A percentile compares a stretch with the other conserved stretches of the same genome.
These are phyloP conservation scores for Argyresthia goedartella DNA, from an alignment of 2,888 invertebrate genomes.

Conservation along the genomic window DNA sequence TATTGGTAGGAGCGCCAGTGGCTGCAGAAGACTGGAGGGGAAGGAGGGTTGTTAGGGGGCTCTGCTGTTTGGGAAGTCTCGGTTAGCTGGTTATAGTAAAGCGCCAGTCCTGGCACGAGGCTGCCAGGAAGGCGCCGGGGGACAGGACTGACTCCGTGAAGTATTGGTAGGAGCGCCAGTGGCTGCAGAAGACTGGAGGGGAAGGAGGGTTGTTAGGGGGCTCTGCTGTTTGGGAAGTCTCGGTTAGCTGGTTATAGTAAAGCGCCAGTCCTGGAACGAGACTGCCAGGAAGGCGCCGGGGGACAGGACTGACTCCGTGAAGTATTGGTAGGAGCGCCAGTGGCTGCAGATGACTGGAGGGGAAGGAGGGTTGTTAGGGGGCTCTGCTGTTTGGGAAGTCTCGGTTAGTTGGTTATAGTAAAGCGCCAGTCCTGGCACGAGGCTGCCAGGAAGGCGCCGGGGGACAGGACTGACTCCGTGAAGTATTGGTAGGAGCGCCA, in stretches of 20 bases:
- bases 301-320: constrained; percentile 67
- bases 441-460: constrained; percentile 58
- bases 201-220: not conserved
- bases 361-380: not conserved
- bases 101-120: constrained; percentile 57
- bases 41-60: not conserved
- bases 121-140: constrained; percentile 55
- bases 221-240: not conserved
- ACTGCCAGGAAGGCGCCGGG: constrained; percentile 60
- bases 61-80: not conserved
- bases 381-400: too few relatives aligned
- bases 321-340: constrained; percentile 74
- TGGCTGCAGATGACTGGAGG: constrained; percentile 72
- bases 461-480: constrained; percentile 68
- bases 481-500: constrained; percentile 74
- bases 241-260: not conserved
- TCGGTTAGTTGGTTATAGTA: too few relatives aligned
- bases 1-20: constrained; percentile 75
- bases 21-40: constrained; percentile 71
- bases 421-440: too few relatives aligned
- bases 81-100: not conserved
- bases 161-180: constrained; percentile 74
- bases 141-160: constrained; percentile 70
- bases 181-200: constrained; percentile 72
- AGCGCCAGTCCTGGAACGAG: too few relatives aligned